Evolutionary conservation across 2,113 vertebrate genomes (phyloP).

Genomic region (Apaloderma vittatum): DNA sequence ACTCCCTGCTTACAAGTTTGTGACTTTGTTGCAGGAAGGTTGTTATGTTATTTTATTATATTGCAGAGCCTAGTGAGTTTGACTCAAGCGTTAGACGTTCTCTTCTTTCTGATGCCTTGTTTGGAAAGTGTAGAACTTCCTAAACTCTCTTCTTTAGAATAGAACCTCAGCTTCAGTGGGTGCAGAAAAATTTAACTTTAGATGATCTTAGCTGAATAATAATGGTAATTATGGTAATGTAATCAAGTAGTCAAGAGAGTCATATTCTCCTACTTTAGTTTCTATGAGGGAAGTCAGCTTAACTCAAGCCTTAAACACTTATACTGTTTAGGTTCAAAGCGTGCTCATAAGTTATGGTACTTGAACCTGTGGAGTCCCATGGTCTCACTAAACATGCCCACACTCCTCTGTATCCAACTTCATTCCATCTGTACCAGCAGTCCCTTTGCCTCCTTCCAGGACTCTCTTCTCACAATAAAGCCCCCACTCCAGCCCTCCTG

Average conservation of each 20-base stretch:
- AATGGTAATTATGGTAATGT: not conserved
- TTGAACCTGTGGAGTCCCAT: not conserved
- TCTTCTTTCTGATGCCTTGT: not conserved
- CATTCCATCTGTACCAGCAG: not conserved
- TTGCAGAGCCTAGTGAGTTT: not conserved
- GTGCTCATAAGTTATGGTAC: not conserved
- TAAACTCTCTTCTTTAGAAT: not conserved
- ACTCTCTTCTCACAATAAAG: not conserved
- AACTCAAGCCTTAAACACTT: not conserved
- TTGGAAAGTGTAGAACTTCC: not conserved
- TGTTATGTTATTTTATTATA: not conserved
- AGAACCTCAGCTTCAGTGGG: not conserved
- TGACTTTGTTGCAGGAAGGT: not conserved
- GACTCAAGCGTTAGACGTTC: not conserved
- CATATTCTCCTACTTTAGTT: not conserved
- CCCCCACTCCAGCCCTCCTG: not conserved
- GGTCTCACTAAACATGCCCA: not conserved
- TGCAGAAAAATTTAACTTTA: not conserved
- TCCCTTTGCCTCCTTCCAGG: not conserved
- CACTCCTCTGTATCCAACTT: not conserved
- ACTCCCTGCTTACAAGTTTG: not conserved
- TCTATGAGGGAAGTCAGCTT: not conserved
- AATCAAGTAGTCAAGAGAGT: not conserved
- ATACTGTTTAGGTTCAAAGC: not conserved
- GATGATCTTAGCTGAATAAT: not conserved